Conservation (phyloP, 64 coral and sea anemone species). For the Actinia tenebrosa region DNA sequence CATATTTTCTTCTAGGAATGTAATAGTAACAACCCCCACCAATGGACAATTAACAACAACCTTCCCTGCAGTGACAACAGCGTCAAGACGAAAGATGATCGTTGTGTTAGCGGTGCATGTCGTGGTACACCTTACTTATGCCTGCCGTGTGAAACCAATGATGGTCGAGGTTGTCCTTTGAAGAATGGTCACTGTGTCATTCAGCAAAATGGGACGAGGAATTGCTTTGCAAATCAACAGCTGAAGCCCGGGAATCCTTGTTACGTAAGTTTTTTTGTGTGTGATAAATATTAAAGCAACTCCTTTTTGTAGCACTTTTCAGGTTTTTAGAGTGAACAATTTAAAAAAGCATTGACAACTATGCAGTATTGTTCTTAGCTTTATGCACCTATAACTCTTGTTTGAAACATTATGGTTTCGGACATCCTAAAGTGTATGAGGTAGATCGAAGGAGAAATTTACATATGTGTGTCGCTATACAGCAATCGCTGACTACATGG, state of each 20-base stretch:
- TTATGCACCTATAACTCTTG: no score
- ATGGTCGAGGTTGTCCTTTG: conserved; percentile 65
- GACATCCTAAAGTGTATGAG: no score
- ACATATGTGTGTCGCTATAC: no score
- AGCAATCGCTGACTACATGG: no score
- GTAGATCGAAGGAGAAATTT: no score
- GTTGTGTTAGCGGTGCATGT: conserved; percentile 59
- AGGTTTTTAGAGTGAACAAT: no score
- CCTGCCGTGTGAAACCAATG: conserved; percentile 70
- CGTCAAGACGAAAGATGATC: conserved; percentile 69
- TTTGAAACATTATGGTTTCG: no score
- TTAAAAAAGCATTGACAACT: no score
- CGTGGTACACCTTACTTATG: conserved; percentile 68
- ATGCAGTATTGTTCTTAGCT: no score
- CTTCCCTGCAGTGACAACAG: conserved; percentile 74
- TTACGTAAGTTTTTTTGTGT: conserved; percentile 31
- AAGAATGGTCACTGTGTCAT: conserved; percentile 67
- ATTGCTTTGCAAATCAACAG: conserved; percentile 58
- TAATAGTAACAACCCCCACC: conserved; percentile 37
- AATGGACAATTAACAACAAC: conserved; percentile 58
- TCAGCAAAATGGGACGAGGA: conserved; percentile 32
- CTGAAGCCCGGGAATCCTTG: conserved; percentile 76
- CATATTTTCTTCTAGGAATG: conserved; percentile 30
- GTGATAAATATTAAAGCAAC: no score
- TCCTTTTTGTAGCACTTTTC: no score